These are phyloP conservation scores for Aphidoletes aphidimyza DNA, from an alignment of 2,888 invertebrate species.

Conservation along the genomic window DNA sequence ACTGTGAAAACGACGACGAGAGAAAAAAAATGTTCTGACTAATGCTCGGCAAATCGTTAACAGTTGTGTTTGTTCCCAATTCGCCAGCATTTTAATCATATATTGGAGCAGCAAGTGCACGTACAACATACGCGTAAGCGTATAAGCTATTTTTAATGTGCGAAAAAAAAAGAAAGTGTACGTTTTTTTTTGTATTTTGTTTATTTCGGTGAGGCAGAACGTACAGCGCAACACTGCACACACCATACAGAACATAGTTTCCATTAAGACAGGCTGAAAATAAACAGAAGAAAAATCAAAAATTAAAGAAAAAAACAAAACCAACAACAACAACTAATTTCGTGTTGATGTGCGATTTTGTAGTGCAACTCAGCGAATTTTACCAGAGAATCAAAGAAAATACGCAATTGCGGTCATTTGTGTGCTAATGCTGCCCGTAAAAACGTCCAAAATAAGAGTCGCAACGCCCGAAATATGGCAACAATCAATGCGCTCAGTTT, in stretches of 20 bases:
- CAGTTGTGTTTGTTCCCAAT: slow-evolving; percentile 45
- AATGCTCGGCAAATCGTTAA: slow-evolving; percentile 15
- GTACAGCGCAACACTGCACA: slow-evolving; percentile 2
- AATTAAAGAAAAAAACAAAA: too few relatives aligned
- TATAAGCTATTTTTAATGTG: slow-evolving; percentile 33
- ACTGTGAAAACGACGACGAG: too few relatives aligned
- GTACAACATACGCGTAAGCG: slow-evolving; percentile 1
- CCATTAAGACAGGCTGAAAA: neutral
- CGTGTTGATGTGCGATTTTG: neutral
- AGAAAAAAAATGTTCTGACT: neutral
- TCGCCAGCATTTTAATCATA: neutral
- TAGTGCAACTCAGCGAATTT: slow-evolving; percentile 7
- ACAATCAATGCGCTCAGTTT: too few relatives aligned
- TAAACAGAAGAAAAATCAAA: neutral
- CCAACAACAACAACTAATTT: neutral
- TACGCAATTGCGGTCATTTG: slow-evolving; percentile 12
- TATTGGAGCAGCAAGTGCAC: slow-evolving; percentile 9
- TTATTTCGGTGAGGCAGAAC: slow-evolving; percentile 39
- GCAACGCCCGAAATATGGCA: neutral
- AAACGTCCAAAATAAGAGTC: slow-evolving; percentile 20
- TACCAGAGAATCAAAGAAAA: neutral
- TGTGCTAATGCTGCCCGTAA: neutral
- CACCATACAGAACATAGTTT: neutral
- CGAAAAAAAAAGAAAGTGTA: neutral
- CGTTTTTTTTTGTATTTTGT: too few relatives aligned